Evolutionary conservation across 64 coral and sea anemone genomes (phyloP), one percentile per base, ranked within the genome.

Genomic region (Catalaphyllia jardinei): DNA sequence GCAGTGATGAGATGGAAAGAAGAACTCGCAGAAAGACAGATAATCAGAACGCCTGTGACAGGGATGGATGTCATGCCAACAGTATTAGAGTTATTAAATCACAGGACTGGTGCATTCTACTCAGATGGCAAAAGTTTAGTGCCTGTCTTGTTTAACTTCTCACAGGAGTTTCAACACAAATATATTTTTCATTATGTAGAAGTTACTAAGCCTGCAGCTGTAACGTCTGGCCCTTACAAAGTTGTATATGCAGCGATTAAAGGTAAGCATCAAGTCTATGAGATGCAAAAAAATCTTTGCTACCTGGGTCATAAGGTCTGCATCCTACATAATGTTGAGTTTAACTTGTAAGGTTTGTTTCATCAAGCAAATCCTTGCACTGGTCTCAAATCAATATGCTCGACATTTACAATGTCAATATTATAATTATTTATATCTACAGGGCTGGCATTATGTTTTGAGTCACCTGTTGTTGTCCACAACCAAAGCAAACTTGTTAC

Each of bases 161-260:
- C 76, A 79, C n/a, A 12, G 10, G 67, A 73, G n/a, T 88, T 89
- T 30, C 89, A 82, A 63, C 95, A 94, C 91, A 51, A 88, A 22
- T 79, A 86, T n/a, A 82, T 94, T 49, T 98, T 88, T 57, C 95
- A 98, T 82, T 98, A 98, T 67, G 62, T 83, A 10, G 95, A 98
- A 78, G 59, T 98, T 22, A 94, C 88, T 2, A 91, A 87, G 60
- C 95, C 95, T 63, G 72, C 95, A 25, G 95, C 88, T 73, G 25
- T 98, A 19, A 87, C 95, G 62, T 67, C 77, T 67, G 76, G 86
- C 3, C 33, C 88, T n/a, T 94, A 80, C 54, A 98, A 98, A 67
- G 63, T 94, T n/a, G 71, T 98, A 29, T 92, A 86, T 61, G 83
- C 63, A 14, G 91, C 67, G 9, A 80, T 73, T 9, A 74, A 79